These are phyloP conservation scores for Chromoteleia sp. DNA, from an alignment of 2,888 invertebrate genomes.

Conservation along the genomic window DNA sequence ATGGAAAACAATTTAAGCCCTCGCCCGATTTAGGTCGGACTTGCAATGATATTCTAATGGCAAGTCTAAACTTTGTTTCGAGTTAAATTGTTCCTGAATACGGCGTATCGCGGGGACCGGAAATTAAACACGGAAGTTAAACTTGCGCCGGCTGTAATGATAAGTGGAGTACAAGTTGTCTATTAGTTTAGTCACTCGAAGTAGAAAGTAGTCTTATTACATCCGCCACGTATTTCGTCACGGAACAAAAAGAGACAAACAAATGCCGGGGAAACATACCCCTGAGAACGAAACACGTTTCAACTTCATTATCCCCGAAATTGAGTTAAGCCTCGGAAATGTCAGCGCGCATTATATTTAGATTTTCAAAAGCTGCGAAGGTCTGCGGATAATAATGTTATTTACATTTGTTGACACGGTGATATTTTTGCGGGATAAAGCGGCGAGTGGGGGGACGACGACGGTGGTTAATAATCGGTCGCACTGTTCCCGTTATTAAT, in stretches of 20 bases:
- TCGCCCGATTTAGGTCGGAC: slow-evolving; percentile 52
- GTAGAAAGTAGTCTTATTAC: slow-evolving; percentile 70
- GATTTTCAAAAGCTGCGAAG: slow-evolving; percentile 59
- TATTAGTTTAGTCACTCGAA: slow-evolving; percentile 70
- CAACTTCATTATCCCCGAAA: slow-evolving; percentile 68
- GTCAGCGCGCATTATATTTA: slow-evolving; percentile 60
- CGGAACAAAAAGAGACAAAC: slow-evolving; percentile 68
- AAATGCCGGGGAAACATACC: slow-evolving; percentile 67
- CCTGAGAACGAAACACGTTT: slow-evolving; percentile 66
- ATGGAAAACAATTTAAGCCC: slow-evolving; percentile 56
- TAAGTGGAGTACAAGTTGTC: slow-evolving; percentile 70
- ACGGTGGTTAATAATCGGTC: too few relatives aligned
- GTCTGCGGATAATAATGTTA: slow-evolving; percentile 51
- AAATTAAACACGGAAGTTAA: slow-evolving; percentile 69
- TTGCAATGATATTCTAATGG: slow-evolving; percentile 67
- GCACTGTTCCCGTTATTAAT: too few relatives aligned
- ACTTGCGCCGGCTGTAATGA: slow-evolving; percentile 67
- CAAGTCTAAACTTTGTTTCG: slow-evolving; percentile 66
- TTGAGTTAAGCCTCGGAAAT: slow-evolving; percentile 66
- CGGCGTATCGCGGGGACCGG: slow-evolving; percentile 66
- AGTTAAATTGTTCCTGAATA: slow-evolving; percentile 69
- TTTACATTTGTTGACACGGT: slow-evolving; percentile 51
- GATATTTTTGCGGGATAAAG: slow-evolving; percentile 23
- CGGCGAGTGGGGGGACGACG: too few relatives aligned
- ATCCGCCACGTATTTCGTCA: slow-evolving; percentile 67